These are phyloP conservation scores for Platysteira castanea DNA, from an alignment of 2,113 vertebrate genomes.

Conservation along the genomic window DNA sequence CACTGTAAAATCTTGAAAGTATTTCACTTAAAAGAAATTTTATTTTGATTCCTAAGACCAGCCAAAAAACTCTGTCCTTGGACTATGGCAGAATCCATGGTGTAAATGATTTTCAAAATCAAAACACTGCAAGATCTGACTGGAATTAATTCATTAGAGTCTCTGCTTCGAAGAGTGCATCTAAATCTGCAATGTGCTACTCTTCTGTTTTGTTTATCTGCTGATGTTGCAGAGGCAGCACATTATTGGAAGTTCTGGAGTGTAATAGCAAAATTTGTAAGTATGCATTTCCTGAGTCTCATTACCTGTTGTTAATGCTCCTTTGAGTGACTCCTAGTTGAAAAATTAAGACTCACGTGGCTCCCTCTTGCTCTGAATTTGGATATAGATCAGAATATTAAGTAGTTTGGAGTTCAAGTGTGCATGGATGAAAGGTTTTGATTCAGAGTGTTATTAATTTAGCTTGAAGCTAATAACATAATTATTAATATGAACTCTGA, in stretches of 20 bases:
- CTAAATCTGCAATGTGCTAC: not conserved
- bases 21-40: not conserved
- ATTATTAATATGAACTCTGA: not conserved
- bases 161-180: not conserved
- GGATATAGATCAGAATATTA: slow-evolving; percentile 20
- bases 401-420: not conserved
- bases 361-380: not conserved
- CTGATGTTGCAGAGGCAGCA: slow-evolving; percentile 28
- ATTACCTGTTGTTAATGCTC: slow-evolving; percentile 1
- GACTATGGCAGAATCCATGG: not conserved
- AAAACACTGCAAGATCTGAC: not conserved
- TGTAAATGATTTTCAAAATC: not conserved
- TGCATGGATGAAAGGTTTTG: not conserved
- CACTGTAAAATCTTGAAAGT: not conserved
- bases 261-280: not conserved
- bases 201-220: slow-evolving; percentile 3
- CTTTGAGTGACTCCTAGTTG: not conserved
- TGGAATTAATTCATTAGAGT: not conserved
- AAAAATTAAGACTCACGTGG: not conserved
- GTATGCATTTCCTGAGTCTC: not conserved
- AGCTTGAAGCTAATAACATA: not conserved
- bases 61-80: not conserved
- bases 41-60: not conserved
- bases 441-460: slow-evolving; percentile 10
- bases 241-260: not conserved